Percentiles rank a stretch among this genome's conserved stretches.
These are phyloP conservation scores for Columba guinea DNA, from an alignment of 2,797 vertebrate species.

Conservation along the genomic window DNA sequence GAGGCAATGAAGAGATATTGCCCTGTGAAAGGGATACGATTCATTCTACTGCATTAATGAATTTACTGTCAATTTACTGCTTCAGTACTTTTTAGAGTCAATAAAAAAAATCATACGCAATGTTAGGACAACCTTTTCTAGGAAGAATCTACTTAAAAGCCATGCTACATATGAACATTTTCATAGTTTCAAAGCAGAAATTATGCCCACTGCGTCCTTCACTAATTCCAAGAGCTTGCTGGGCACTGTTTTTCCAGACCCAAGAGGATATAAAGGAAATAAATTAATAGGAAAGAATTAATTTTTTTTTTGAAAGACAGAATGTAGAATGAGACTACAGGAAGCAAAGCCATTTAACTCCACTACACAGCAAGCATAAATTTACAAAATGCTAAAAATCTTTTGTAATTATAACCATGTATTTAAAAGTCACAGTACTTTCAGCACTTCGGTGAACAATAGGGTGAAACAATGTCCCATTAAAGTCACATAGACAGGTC, in stretches of 20 bases:
- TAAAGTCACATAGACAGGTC: not conserved
- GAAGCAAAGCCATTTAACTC: not conserved
- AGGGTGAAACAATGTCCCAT: not conserved
- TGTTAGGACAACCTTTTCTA: not conserved
- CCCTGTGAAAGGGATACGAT: not conserved
- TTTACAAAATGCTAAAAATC: not conserved
- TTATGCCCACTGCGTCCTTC: not conserved
- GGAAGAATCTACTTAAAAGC: not conserved
- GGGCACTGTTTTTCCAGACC: not conserved
- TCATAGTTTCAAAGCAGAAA: not conserved
- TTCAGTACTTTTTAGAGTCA: not conserved
- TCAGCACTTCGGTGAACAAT: not conserved
- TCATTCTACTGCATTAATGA: not conserved
- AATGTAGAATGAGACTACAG: not conserved
- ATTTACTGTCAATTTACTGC: not conserved
- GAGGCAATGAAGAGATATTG: not conserved
- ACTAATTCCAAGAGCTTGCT: not conserved
- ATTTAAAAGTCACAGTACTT: not conserved
- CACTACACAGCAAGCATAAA: not conserved
- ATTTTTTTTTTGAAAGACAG: not conserved
- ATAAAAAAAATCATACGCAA: not conserved
- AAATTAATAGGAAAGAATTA: not conserved
- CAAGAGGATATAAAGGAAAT: not conserved
- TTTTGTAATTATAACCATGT: not conserved
- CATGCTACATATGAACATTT: not conserved